Evolutionary conservation across 1,140 invertebrate genomes (phyloP).

Genomic region (Spodoptera frugiperda): DNA sequence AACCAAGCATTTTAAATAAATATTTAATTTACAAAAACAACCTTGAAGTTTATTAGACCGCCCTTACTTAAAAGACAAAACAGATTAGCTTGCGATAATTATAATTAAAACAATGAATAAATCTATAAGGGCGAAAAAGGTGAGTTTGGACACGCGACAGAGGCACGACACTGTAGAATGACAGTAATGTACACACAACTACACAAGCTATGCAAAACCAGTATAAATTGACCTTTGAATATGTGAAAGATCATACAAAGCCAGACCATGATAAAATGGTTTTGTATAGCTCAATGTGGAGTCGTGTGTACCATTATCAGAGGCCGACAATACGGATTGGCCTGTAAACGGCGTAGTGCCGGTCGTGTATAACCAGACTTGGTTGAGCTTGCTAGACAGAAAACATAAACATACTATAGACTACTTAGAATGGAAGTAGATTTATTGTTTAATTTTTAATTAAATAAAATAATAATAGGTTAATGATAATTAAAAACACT

Average conservation of each 20-base stretch:
- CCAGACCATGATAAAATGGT: too few relatives aligned
- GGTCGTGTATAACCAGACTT: constrained; percentile 16
- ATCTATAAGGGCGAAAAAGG: background rate
- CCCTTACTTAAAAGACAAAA: background rate
- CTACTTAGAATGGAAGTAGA: background rate
- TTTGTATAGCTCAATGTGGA: too few relatives aligned
- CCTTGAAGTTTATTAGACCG: too few relatives aligned
- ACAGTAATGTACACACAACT: background rate
- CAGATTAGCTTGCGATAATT: background rate
- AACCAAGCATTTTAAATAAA: too few relatives aligned
- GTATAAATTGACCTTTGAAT: too few relatives aligned
- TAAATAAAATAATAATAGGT: too few relatives aligned
- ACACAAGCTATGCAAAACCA: too few relatives aligned
- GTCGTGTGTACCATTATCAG: constrained; percentile 26
- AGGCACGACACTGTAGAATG: background rate
- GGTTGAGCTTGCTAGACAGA: background rate
- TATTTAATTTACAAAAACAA: too few relatives aligned
- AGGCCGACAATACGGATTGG: constrained; percentile 21
- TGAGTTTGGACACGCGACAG: constrained; percentile 25
- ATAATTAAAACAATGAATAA: constrained; percentile 7
- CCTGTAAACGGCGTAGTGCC: constrained; percentile 9
- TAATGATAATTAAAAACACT: too few relatives aligned
- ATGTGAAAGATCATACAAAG: too few relatives aligned
- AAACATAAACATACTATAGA: too few relatives aligned
- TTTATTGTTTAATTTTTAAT: too few relatives aligned